These are phyloP conservation scores for Helicoverpa zea DNA, from an alignment of 1,140 invertebrate genomes.

Conservation along the genomic window DNA sequence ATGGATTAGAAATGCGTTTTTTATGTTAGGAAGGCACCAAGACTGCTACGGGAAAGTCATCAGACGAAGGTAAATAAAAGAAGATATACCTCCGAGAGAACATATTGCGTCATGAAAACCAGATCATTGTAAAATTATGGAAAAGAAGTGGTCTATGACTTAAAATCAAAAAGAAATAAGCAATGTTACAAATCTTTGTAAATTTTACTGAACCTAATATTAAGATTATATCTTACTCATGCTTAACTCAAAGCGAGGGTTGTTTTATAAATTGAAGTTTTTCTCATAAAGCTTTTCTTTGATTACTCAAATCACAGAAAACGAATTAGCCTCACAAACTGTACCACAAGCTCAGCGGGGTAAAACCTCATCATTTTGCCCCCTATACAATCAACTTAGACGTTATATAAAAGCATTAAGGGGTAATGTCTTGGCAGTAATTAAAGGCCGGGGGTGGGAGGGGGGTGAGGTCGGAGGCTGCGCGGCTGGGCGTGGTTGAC, in stretches of 20 bases:
- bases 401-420: constrained; percentile 76
- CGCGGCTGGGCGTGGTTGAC: constrained; percentile 78
- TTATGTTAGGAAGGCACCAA: neutral
- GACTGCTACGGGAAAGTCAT: neutral
- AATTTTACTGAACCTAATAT: no score
- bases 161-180: no score
- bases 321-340: constrained; percentile 21
- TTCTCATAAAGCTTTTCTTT: constrained; percentile 1
- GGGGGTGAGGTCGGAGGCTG: constrained; percentile 70
- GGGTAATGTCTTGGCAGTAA: constrained; percentile 85
- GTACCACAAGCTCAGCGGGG: neutral
- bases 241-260: no score
- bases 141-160: no score
- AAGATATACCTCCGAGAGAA: neutral
- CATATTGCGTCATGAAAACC: no score
- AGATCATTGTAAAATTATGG: no score
- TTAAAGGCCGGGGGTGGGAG: constrained; percentile 73
- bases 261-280: no score
- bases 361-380: constrained; percentile 37
- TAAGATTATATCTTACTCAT: no score
- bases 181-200: no score
- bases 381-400: constrained; percentile 52
- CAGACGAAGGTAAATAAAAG: no score
- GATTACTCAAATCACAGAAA: constrained; percentile 33
- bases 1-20: constrained; percentile 19